A percentile compares a stretch with the other conserved stretches of the same genome.
Conservation (phyloP, 2,888 invertebrate species). For the Eulithis prunata region DNA sequence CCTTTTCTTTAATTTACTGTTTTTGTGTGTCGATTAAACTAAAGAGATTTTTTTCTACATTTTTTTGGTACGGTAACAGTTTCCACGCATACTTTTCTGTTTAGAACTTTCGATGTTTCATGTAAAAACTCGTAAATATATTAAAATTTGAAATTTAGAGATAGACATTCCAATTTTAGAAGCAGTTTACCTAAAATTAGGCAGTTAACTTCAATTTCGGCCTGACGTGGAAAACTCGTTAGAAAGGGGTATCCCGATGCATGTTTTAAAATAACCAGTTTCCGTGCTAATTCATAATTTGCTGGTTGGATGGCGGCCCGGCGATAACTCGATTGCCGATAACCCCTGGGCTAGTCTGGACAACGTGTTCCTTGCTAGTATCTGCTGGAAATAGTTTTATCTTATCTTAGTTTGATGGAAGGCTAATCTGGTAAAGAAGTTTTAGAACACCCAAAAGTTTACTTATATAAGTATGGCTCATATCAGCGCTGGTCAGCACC, state of each 20-base stretch:
- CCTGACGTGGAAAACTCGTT: constrained; percentile 63
- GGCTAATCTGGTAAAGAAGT: no score
- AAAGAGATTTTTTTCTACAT: no score
- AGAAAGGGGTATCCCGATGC: constrained; percentile 75
- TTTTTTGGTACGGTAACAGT: no score
- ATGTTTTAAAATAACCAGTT: constrained; percentile 82
- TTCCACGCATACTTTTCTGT: no score
- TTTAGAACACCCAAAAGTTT: no score
- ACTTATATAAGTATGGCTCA: no score
- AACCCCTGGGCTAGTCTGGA: constrained; percentile 38
- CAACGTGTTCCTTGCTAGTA: constrained; percentile 11
- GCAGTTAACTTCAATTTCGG: constrained; percentile 31
- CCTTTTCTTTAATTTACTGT: constrained; percentile 8
- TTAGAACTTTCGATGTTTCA: no score
- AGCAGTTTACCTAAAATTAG: constrained; percentile 28
- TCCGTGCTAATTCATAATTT: constrained; percentile 83
- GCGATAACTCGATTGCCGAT: constrained; percentile 74
- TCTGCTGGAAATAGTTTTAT: neutral
- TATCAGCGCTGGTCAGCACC: no score
- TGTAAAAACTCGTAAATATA: neutral
- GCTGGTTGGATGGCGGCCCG: constrained; percentile 76
- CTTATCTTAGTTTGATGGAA: neutral
- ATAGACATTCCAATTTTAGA: constrained; percentile 25
- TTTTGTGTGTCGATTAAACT: no score
- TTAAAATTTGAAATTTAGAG: neutral